These are phyloP conservation scores for Barbus barbus DNA, from an alignment of 2,113 vertebrate species.

Conservation along the genomic window DNA sequence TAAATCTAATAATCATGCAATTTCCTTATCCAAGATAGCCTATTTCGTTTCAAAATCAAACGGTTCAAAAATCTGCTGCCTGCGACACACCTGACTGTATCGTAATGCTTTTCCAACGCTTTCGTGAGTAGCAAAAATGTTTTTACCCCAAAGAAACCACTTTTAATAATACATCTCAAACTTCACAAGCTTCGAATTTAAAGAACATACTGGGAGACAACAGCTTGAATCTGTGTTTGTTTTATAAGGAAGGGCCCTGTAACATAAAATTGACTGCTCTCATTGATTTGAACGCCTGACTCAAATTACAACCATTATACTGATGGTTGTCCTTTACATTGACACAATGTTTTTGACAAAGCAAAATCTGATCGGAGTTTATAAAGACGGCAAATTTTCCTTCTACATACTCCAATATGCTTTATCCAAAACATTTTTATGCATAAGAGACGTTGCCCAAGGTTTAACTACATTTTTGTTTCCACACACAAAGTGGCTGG, in stretches of 20 bases:
- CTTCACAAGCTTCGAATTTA: background rate
- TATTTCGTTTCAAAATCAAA: background rate
- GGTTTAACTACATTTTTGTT: background rate
- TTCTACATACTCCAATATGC: background rate
- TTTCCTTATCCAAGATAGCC: background rate
- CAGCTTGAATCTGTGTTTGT: conserved; percentile 1
- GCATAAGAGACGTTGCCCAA: background rate
- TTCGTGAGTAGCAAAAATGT: background rate
- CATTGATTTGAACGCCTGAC: background rate
- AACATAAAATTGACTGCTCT: conserved; percentile 1
- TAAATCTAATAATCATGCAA: background rate
- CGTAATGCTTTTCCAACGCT: too few relatives aligned
- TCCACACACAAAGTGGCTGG: background rate
- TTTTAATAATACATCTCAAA: too few relatives aligned
- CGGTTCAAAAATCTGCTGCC: background rate
- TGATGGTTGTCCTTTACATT: background rate
- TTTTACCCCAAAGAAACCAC: background rate
- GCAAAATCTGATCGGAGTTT: background rate
- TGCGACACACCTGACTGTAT: background rate
- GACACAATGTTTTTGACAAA: background rate
- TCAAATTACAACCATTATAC: conserved; percentile 20
- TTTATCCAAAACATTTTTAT: too few relatives aligned
- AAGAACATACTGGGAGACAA: background rate
- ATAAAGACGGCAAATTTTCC: background rate
- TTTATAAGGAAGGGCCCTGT: conserved; percentile 18